Evolutionary conservation across 1,140 invertebrate species (phyloP).

Genomic region (Nebria ingens): DNA sequence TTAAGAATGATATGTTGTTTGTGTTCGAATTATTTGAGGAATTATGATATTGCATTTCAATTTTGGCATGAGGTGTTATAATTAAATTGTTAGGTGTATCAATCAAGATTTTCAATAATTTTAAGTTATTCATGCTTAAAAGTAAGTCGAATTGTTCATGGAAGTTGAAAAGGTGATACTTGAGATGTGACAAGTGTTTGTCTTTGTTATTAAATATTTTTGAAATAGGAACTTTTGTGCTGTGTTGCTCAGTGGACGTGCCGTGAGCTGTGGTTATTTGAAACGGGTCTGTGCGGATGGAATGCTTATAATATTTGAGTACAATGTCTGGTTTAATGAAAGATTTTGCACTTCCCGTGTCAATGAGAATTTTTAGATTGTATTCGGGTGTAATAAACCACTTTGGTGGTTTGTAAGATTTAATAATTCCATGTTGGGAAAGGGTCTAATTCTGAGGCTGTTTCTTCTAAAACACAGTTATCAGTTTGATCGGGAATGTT

Average conservation of each 20-base stretch:
- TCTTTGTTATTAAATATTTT: too few species aligned
- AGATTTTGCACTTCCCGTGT: not conserved
- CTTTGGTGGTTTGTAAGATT: not conserved
- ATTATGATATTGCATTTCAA: too few species aligned
- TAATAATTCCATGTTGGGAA: not conserved
- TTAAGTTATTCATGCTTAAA: too few species aligned
- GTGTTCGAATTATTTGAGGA: too few species aligned
- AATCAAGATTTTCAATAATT: too few species aligned
- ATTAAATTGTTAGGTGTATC: too few species aligned
- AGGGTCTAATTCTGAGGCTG: not conserved
- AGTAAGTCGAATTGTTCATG: too few species aligned
- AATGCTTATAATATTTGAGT: not conserved
- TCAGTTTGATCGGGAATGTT: not conserved
- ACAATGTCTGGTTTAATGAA: not conserved
- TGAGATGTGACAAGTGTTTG: too few species aligned
- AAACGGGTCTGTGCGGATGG: not conserved
- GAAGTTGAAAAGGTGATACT: too few species aligned
- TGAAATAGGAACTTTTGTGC: not conserved
- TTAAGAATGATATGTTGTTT: too few species aligned
- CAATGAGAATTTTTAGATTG: not conserved
- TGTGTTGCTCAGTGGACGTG: not conserved
- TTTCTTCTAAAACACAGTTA: not conserved
- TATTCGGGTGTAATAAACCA: not conserved
- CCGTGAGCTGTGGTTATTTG: not conserved
- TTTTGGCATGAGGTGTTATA: too few species aligned